These are phyloP conservation scores for Semnornis frantzii DNA, from an alignment of 2,113 vertebrate species.

Conservation along the genomic window DNA sequence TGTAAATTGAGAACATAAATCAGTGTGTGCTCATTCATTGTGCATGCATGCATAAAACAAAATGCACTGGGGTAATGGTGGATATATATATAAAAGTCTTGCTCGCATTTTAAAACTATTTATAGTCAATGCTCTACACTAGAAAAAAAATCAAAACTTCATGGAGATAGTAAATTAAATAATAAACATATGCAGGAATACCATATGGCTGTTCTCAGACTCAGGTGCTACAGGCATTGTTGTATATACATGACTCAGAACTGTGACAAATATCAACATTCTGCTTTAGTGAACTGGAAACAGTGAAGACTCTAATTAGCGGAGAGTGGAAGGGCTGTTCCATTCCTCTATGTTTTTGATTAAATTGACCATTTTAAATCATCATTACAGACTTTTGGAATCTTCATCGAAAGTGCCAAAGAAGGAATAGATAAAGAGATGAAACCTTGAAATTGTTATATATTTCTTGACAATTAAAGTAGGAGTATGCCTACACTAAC, in stretches of 20 bases:
- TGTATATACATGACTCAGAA: not conserved
- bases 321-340: not conserved
- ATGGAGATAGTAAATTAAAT: not conserved
- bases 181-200: not conserved
- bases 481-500: not conserved
- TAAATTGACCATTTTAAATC: not conserved
- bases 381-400: not conserved
- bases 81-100: not conserved
- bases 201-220: not conserved
- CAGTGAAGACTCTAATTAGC: not conserved
- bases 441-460: not conserved
- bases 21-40: not conserved
- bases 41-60: not conserved
- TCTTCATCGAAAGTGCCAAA: not conserved
- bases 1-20: conserved; percentile 9
- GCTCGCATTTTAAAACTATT: not conserved
- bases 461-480: not conserved
- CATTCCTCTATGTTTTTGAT: not conserved
- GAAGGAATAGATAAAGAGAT: not conserved
- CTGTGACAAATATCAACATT: not conserved
- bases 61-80: not conserved
- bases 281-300: not conserved
- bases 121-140: not conserved
- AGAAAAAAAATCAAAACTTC: not conserved
- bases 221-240: not conserved